phyloP scores from a whole-genome alignment of 2,797 vertebrate genomes.

The Martes flavigula region DNA sequence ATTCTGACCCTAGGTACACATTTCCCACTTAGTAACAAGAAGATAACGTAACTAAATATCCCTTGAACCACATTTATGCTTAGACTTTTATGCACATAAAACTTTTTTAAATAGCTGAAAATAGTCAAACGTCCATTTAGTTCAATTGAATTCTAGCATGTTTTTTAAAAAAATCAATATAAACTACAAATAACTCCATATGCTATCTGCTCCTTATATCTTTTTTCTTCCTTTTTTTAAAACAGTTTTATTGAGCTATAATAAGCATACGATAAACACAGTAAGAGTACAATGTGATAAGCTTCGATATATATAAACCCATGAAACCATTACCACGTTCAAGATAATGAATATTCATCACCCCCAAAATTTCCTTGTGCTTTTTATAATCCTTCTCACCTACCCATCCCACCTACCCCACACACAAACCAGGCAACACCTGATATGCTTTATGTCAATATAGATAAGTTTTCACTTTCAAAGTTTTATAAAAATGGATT shows the following conservation, averaged over 20 bases:
- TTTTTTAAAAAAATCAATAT: background rate
- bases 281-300: background rate
- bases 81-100: background rate
- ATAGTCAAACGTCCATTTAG: slow-evolving; percentile 18
- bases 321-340: background rate
- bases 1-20: background rate
- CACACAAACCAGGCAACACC: background rate
- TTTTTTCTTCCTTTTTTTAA: background rate
- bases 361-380: background rate
- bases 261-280: background rate
- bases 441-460: background rate
- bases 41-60: background rate
- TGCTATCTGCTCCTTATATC: background rate
- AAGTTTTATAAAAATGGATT: background rate
- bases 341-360: background rate
- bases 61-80: background rate
- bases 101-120: slow-evolving; percentile 19
- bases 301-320: background rate
- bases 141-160: background rate
- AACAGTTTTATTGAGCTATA: background rate
- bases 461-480: background rate
- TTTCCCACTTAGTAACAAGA: background rate
- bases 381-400: background rate
- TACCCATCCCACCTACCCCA: background rate
- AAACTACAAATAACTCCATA: background rate